A percentile compares a stretch with the other conserved stretches of the same genome.
phyloP scores from a whole-genome alignment of 2,888 invertebrate species.

The Chymomyza fuscimana region DNA sequence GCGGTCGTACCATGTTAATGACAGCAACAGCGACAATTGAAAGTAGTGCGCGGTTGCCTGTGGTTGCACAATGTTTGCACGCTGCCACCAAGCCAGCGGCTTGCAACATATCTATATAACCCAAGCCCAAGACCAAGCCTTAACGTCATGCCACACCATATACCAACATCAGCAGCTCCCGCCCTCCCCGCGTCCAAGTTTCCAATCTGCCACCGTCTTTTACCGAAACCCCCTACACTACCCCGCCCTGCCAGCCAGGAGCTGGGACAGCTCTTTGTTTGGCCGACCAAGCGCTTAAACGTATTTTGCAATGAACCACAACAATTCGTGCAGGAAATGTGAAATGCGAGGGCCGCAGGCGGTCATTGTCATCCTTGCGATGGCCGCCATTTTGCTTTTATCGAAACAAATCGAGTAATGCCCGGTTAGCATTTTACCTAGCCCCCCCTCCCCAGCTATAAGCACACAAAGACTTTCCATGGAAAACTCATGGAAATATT shows the following conservation, averaged over 20 bases:
- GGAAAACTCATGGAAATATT: background rate
- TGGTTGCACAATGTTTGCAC: slow-evolving; percentile 8
- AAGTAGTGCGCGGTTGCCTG: background rate
- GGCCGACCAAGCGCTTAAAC: background rate
- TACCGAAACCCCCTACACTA: background rate
- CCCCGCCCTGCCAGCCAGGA: background rate
- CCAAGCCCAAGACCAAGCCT: background rate
- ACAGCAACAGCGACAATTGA: background rate
- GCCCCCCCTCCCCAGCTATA: background rate
- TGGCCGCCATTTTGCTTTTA: slow-evolving; percentile 1
- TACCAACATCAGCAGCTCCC: background rate
- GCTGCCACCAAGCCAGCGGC: background rate
- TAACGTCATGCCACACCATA: background rate
- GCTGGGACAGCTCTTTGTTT: background rate
- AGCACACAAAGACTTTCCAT: too few species aligned
- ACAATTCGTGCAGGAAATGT: slow-evolving; percentile 20
- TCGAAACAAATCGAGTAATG: slow-evolving; percentile 4
- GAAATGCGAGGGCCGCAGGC: background rate
- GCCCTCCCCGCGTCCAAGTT: background rate
- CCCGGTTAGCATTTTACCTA: background rate
- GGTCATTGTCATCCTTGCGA: background rate
- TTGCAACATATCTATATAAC: background rate
- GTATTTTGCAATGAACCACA: slow-evolving; percentile 23
- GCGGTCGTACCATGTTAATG: slow-evolving; percentile 3
- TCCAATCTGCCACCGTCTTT: background rate